Conservation (phyloP, 2,113 vertebrate species). For the Junco hyemalis region DNA sequence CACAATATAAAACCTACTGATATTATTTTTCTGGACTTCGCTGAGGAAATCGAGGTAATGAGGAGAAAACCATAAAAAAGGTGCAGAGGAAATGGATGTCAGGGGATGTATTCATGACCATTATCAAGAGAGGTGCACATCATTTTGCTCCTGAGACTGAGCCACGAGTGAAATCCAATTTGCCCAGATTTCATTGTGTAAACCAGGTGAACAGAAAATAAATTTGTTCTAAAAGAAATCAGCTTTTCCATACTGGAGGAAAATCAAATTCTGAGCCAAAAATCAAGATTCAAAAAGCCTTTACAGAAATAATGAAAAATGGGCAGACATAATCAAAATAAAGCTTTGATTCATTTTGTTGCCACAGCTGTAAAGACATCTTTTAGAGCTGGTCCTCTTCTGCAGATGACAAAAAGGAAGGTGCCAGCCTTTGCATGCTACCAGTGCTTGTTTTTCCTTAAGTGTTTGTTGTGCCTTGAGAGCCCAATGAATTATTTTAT, state of each 20-base stretch:
- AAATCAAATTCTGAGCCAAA: neutral
- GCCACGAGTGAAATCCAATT: neutral
- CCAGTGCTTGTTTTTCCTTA: neutral
- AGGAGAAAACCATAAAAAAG: neutral
- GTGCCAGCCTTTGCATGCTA: neutral
- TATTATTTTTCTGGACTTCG: neutral
- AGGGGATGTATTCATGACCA: neutral
- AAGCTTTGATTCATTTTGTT: neutral
- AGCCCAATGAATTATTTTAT: neutral
- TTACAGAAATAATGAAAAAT: neutral
- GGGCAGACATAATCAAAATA: neutral
- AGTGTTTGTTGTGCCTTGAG: neutral
- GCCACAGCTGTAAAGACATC: neutral
- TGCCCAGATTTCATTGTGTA: neutral
- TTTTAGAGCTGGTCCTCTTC: neutral
- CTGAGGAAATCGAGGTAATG: neutral
- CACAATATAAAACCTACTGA: neutral
- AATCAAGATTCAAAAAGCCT: neutral
- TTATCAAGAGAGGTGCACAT: neutral
- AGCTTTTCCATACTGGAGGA: neutral
- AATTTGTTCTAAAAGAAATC: conserved; percentile 9
- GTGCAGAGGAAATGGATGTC: neutral
- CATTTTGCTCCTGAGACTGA: neutral
- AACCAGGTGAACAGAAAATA: conserved; percentile 23
- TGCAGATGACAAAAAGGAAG: neutral